A percentile compares a stretch with the other conserved stretches of the same genome.
phyloP scores from a whole-genome alignment of 1,140 invertebrate species.

The Chionoecetes opilio region DNA sequence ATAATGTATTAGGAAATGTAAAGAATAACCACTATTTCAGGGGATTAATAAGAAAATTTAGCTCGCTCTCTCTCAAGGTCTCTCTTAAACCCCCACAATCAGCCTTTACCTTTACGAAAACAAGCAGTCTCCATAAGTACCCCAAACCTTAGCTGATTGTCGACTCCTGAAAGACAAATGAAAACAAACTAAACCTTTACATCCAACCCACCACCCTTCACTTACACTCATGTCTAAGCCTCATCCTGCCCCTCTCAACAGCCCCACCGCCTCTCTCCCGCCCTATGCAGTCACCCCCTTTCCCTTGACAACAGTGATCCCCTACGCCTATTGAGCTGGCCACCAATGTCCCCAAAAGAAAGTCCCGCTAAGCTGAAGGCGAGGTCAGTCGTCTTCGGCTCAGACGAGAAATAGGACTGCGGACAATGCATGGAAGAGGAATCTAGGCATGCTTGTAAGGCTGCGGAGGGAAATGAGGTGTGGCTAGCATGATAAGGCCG shows the following conservation, averaged over 20 bases:
- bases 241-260: not conserved
- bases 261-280: not conserved
- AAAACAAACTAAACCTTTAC: too few species aligned
- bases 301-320: not conserved
- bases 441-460: not conserved
- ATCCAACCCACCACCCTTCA: not conserved
- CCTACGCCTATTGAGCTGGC: not conserved
- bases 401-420: not conserved
- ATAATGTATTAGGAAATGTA: too few species aligned
- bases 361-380: not conserved
- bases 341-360: not conserved
- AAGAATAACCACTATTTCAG: too few species aligned
- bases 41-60: too few species aligned
- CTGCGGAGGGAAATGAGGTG: not conserved
- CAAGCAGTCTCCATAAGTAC: too few species aligned
- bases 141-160: too few species aligned
- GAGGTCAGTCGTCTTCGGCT: not conserved
- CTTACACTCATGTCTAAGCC: not conserved
- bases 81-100: too few species aligned
- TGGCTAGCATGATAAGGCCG: too few species aligned
- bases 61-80: too few species aligned
- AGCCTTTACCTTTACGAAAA: too few species aligned
- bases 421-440: too few species aligned
- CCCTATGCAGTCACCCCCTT: not conserved
- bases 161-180: too few species aligned